Evolutionary conservation across 2,888 invertebrate genomes (phyloP).

Genomic region (Patella depressa): DNA sequence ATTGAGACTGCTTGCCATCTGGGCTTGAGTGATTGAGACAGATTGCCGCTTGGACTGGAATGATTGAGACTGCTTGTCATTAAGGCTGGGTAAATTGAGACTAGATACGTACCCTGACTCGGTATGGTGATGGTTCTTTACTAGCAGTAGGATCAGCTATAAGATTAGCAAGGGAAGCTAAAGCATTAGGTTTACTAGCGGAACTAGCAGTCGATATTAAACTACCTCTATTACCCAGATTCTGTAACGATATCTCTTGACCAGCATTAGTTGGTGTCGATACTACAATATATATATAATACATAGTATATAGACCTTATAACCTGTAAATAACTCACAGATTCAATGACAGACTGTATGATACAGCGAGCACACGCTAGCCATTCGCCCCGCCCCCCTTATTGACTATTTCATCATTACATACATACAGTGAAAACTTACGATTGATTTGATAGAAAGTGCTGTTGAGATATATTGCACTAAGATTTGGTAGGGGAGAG

Average conservation of each 20-base stretch:
- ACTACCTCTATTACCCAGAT: conserved; percentile 82
- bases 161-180: conserved; percentile 88
- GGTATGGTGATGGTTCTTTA: conserved; percentile 73
- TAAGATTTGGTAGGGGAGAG: too few species aligned
- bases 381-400: background rate
- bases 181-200: conserved; percentile 84
- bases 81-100: too few species aligned
- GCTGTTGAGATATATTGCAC: too few species aligned
- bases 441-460: too few species aligned
- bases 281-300: conserved; percentile 20
- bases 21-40: too few species aligned
- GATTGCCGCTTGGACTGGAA: too few species aligned
- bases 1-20: too few species aligned
- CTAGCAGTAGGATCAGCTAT: conserved; percentile 69
- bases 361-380: too few species aligned
- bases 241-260: conserved; percentile 75
- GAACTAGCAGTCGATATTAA: conserved; percentile 80
- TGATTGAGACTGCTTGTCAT: too few species aligned
- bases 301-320: too few species aligned
- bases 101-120: conserved; percentile 74
- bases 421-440: background rate
- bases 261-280: conserved; percentile 54
- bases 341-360: too few species aligned
- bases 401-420: background rate
- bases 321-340: too few species aligned